Percentiles rank a stretch among this genome's conserved stretches.
phyloP scores from a whole-genome alignment of 2,888 invertebrate genomes.

The Drosophila helvetica region DNA sequence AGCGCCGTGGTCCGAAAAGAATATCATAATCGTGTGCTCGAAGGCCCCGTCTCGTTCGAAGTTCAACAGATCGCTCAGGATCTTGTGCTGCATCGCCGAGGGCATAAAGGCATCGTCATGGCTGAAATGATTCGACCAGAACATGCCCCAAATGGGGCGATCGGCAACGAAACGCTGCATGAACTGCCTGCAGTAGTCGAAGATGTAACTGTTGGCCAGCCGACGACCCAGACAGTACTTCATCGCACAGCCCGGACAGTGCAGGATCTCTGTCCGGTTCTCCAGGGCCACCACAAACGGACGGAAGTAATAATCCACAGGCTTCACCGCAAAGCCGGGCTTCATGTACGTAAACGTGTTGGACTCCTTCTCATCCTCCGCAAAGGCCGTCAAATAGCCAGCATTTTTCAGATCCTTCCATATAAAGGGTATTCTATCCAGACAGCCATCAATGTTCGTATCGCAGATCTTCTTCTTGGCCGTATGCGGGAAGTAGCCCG shows the following conservation, averaged over 20 bases:
- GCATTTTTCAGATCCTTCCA: conserved; percentile 89
- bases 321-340: conserved; percentile 88
- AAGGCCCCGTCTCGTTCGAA: conserved; percentile 85
- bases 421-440: conserved; percentile 89
- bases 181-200: conserved; percentile 88
- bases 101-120: conserved; percentile 88
- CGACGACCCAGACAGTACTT: conserved; percentile 86
- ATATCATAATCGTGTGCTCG: conserved; percentile 87
- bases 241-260: conserved; percentile 61
- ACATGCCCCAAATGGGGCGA: conserved; percentile 88
- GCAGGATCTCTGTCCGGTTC: conserved; percentile 82
- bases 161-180: conserved; percentile 86
- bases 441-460: conserved; percentile 84
- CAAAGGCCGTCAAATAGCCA: conserved; percentile 90
- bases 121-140: conserved; percentile 90
- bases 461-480: conserved; percentile 84
- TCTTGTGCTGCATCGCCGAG: conserved; percentile 87
- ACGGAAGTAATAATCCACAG: conserved; percentile 91
- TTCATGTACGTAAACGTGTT: conserved; percentile 87
- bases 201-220: conserved; percentile 86
- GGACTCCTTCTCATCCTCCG: conserved; percentile 87
- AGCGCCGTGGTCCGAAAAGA: conserved; percentile 90
- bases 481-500: conserved; percentile 86
- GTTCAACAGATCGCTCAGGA: conserved; percentile 86
- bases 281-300: conserved; percentile 89